Evolutionary conservation across 2,113 vertebrate species (phyloP).

Genomic region (Xiphias gladius): DNA sequence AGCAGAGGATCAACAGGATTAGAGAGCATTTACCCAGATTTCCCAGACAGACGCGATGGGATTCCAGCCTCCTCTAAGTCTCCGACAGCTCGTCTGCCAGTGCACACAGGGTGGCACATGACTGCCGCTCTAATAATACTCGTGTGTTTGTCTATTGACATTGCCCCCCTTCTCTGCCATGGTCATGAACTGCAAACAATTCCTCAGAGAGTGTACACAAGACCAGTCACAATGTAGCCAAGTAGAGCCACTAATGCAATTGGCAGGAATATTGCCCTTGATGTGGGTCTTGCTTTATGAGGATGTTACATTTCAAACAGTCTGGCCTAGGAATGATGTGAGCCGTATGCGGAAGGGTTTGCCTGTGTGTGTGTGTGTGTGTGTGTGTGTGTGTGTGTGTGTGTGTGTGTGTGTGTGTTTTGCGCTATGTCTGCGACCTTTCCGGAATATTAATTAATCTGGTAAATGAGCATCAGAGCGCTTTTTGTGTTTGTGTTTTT

Average conservation of each 20-base stretch:
- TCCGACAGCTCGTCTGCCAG: slow-evolving; percentile 64
- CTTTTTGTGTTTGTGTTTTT: slow-evolving; percentile 44
- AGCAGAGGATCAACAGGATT: slow-evolving; percentile 80
- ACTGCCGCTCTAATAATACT: slow-evolving; percentile 60
- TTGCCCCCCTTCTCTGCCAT: slow-evolving; percentile 49
- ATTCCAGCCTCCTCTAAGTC: slow-evolving; percentile 77
- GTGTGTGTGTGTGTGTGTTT: neutral
- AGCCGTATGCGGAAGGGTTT: slow-evolving; percentile 11
- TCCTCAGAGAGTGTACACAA: slow-evolving; percentile 50
- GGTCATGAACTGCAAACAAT: slow-evolving; percentile 70
- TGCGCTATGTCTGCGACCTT: slow-evolving; percentile 28
- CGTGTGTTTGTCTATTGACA: slow-evolving; percentile 63
- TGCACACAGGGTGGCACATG: slow-evolving; percentile 72
- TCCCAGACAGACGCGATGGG: slow-evolving; percentile 77
- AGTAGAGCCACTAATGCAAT: slow-evolving; percentile 55
- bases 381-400: too few relatives aligned
- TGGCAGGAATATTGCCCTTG: slow-evolving; percentile 55
- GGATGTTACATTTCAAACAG: slow-evolving; percentile 62
- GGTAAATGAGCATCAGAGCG: slow-evolving; percentile 36
- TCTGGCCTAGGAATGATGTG: slow-evolving; percentile 28
- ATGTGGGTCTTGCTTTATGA: slow-evolving; percentile 63
- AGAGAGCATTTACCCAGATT: slow-evolving; percentile 80
- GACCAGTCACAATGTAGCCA: slow-evolving; percentile 28
- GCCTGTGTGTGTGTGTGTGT: neutral
- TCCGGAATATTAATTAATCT: slow-evolving; percentile 58